Evolutionary conservation across 2,113 vertebrate species (phyloP), one percentile per base, ranked within the genome.

Genomic region (Clarias magur): DNA sequence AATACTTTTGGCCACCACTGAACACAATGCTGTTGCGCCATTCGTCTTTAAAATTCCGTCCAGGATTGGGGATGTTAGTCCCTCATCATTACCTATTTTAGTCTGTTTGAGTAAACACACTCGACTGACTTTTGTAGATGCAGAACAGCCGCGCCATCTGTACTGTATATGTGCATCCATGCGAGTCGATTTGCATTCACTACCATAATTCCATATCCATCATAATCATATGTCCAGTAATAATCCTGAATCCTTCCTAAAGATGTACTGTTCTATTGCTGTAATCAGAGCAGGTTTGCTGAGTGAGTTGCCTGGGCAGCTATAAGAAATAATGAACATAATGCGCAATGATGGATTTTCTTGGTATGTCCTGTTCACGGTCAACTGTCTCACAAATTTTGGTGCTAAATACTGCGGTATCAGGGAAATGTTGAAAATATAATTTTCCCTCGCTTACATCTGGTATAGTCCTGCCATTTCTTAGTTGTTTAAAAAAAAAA

Each of bases 341-440:
- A 7, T 86, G 80, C 54, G 67, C 63, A 84, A 25, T 23, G 54
- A 79, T 62, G 17, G 11, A 34, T 54, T 79, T 8, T 56, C 21
- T 30, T 68, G 34, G 59, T 56, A 79, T 87, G 57, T 56, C 38
- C 81, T 86, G 90, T 90, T 79, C 85, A 91, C 86, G 85, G 92
- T 92, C 89, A 84, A 91, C 86, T 86, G 92, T 93, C 89, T 91
- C 91, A 87, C 88, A 93, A 56, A 93, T 91, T 92, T 91, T 83
- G 95, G 94, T 95, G 95, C 95, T 96, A 93, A 86, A 91, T 88
- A 92, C 38, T 90, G 93, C 93, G 89, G 90, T 94, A 93, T 95
- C 95, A 95, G 94, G 94, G 95, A 95, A 90, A 79, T 89, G 72
- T 62, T 73, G 67, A 88, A 25, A 53, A 12, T 73, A 42, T 73